phyloP scores from a whole-genome alignment of 2,797 vertebrate genomes.

The Ciconia nigra region DNA sequence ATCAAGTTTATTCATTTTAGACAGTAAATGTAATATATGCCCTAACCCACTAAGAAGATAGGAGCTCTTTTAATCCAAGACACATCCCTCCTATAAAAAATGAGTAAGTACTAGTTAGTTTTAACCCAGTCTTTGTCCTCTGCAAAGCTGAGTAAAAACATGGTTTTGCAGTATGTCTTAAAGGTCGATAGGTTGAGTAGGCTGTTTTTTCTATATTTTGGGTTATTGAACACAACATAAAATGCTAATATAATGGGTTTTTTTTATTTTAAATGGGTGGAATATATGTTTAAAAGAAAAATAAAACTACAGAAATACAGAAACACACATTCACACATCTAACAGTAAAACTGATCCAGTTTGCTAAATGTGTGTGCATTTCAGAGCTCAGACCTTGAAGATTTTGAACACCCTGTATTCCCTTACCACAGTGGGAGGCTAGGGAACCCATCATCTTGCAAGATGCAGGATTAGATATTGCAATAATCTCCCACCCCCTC shows the following conservation, averaged over 20 bases:
- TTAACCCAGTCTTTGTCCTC: not conserved
- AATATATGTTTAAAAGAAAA: not conserved
- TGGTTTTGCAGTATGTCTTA: not conserved
- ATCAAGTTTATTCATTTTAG: not conserved
- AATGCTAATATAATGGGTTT: not conserved
- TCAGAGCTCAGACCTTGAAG: not conserved
- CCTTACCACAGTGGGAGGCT: not conserved
- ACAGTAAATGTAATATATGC: not conserved
- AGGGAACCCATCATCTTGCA: not conserved
- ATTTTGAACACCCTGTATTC: not conserved
- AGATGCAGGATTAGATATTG: not conserved
- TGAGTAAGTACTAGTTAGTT: not conserved
- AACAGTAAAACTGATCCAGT: not conserved
- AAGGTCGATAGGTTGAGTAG: not conserved
- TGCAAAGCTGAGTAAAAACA: not conserved
- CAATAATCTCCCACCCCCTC: not conserved
- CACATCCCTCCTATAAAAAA: not conserved
- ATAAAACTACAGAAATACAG: not conserved
- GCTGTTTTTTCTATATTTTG: not conserved
- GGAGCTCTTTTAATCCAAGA: not conserved
- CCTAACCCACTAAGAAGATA: not conserved
- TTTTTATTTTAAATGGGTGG: not conserved
- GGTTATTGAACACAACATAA: not conserved
- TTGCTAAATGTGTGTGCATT: not conserved
- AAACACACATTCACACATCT: not conserved